Evolutionary conservation across 1,140 invertebrate genomes (phyloP).

Genomic region (Helicoverpa zea): DNA sequence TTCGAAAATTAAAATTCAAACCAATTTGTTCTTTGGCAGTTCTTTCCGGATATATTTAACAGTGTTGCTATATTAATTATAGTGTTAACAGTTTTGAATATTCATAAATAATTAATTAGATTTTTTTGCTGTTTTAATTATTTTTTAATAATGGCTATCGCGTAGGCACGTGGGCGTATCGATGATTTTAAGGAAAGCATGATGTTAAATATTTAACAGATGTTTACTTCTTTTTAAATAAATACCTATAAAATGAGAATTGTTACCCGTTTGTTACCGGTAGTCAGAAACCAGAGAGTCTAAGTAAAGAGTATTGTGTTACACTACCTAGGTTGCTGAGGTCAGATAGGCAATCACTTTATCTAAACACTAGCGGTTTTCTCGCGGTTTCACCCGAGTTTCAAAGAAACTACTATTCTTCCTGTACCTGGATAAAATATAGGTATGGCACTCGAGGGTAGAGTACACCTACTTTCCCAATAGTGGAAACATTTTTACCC

Average conservation of each 20-base stretch:
- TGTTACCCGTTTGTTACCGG: background rate
- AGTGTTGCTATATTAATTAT: constrained; percentile 44
- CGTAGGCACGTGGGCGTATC: constrained; percentile 24
- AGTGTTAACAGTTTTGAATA: constrained; percentile 32
- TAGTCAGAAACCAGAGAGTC: no score
- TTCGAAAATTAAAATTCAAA: constrained; percentile 43
- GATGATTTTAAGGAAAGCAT: constrained; percentile 7
- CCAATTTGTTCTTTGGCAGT: constrained; percentile 34
- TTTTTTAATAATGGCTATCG: constrained; percentile 34
- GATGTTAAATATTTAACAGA: constrained; percentile 17
- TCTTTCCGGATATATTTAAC: constrained; percentile 40
- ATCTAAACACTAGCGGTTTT: no score
- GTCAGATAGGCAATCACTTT: no score
- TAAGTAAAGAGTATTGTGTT: no score
- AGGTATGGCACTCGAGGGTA: no score
- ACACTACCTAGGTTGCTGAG: no score
- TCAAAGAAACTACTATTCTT: no score
- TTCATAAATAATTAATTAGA: constrained; percentile 37
- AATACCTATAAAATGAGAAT: background rate
- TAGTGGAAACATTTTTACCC: no score
- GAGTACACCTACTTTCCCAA: no score
- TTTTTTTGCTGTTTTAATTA: constrained; percentile 32
- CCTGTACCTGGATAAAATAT: no score
- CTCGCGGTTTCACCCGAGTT: no score
- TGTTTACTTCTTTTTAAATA: background rate